phyloP scores from a whole-genome alignment of 2,797 vertebrate genomes.

The Gymnodraco acuticeps region DNA sequence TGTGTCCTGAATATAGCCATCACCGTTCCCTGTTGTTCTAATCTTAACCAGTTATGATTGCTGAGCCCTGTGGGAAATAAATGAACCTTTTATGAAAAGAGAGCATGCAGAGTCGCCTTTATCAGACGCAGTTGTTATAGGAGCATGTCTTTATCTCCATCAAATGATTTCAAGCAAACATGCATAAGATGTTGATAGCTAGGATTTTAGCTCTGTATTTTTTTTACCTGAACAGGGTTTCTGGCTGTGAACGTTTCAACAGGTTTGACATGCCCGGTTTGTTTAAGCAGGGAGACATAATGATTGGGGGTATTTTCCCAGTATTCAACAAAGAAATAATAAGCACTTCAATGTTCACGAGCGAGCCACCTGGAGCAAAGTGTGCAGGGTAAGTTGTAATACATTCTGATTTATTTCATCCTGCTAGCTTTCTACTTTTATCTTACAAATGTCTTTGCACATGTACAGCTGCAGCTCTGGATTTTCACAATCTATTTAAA shows the following conservation, averaged over 20 bases:
- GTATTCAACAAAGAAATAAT: constrained; percentile 81
- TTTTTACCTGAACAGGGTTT: constrained; percentile 49
- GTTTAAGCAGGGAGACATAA: constrained; percentile 78
- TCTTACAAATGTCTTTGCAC: background rate
- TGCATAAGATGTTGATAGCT: constrained; percentile 39
- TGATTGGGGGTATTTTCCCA: constrained; percentile 86
- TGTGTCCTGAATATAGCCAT: background rate
- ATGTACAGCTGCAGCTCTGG: background rate
- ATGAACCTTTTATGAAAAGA: constrained; percentile 16
- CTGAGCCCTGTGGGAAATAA: constrained; percentile 46
- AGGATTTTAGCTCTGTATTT: constrained; percentile 42
- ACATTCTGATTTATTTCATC: rapidly evolving
- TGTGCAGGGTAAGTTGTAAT: constrained; percentile 77
- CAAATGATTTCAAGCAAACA: constrained; percentile 50
- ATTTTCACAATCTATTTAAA: background rate
- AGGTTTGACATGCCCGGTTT: constrained; percentile 76
- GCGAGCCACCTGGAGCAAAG: constrained; percentile 57
- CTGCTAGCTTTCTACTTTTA: background rate
- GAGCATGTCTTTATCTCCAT: background rate
- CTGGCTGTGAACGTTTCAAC: constrained; percentile 68
- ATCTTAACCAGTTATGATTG: background rate
- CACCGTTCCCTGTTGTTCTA: background rate
- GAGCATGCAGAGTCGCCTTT: background rate
- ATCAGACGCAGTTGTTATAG: constrained; percentile 23
- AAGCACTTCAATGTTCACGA: constrained; percentile 59